Percentiles rank a stretch among this genome's conserved stretches.
Evolutionary conservation across 2,888 invertebrate genomes (phyloP).

Genomic region (Latheticus oryzae): DNA sequence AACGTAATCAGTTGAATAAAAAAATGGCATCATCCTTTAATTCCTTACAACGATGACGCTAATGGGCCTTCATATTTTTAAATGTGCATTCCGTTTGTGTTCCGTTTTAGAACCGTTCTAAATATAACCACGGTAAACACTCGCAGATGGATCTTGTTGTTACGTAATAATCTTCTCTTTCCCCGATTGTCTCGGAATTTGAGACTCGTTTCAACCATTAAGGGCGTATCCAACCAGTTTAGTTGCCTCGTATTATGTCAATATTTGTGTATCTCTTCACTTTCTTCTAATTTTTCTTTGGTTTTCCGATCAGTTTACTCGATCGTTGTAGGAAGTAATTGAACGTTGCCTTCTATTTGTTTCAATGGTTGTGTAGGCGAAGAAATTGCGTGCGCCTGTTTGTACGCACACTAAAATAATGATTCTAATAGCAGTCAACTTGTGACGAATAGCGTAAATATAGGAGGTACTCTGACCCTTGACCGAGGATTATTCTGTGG

Average conservation of each 20-base stretch:
- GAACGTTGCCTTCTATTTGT: slow-evolving; percentile 16
- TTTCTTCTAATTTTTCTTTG: slow-evolving; percentile 9
- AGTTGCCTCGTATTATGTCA: slow-evolving; percentile 16
- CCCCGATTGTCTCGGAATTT: slow-evolving; percentile 16
- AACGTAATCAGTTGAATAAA: too few relatives aligned
- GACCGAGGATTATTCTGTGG: too few relatives aligned
- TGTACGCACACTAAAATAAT: slow-evolving; percentile 30
- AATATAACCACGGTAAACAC: slow-evolving; percentile 29
- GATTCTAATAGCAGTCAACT: slow-evolving; percentile 36
- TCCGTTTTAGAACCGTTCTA: slow-evolving; percentile 33
- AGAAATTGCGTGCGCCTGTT: slow-evolving; percentile 29
- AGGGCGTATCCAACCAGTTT: slow-evolving; percentile 6
- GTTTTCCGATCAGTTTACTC: slow-evolving; percentile 19
- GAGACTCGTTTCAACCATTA: slow-evolving; percentile 1
- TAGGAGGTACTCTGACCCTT: slow-evolving; percentile 27
- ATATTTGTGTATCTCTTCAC: slow-evolving; percentile 7
- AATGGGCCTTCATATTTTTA: slow-evolving; percentile 39
- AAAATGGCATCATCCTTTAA: too few relatives aligned
- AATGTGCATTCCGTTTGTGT: slow-evolving; percentile 39
- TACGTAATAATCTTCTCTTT: slow-evolving; percentile 28
- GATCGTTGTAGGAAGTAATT: slow-evolving; percentile 24
- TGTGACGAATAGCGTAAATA: slow-evolving; percentile 34
- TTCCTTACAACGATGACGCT: slow-evolving; percentile 31
- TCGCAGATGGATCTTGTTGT: slow-evolving; percentile 25
- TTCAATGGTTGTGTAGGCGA: slow-evolving; percentile 22